These are phyloP conservation scores for Drosophila obscura DNA, from an alignment of 1,140 invertebrate genomes.

Conservation along the genomic window DNA sequence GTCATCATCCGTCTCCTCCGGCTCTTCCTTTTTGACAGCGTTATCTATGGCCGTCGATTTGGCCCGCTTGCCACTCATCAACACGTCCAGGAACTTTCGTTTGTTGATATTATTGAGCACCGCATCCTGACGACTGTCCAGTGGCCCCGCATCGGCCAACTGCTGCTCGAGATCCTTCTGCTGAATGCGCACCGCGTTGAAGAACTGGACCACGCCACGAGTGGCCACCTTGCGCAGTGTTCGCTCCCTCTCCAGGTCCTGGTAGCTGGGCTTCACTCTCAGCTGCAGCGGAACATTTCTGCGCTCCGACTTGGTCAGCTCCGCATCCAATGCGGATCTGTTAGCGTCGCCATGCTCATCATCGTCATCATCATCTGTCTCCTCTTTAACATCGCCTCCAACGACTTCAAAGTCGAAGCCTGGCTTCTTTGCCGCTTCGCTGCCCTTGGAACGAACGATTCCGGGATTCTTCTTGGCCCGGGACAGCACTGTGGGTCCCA, in stretches of 20 bases:
- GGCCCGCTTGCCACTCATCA: conserved; percentile 88
- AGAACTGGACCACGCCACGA: conserved; percentile 95
- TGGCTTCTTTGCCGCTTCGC: conserved; percentile 17
- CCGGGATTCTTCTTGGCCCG: conserved; percentile 54
- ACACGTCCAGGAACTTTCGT: conserved; percentile 91
- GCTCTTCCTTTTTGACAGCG: conserved; percentile 84
- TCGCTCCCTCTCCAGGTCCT: conserved; percentile 89
- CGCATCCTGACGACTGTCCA: conserved; percentile 92
- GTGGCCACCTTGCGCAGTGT: conserved; percentile 92
- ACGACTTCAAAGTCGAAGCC: conserved; percentile 84
- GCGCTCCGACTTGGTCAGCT: conserved; percentile 62
- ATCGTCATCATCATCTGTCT: conserved; percentile 55
- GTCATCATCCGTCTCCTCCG: conserved; percentile 82
- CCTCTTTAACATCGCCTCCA: conserved; percentile 84
- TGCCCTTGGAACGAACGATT: conserved; percentile 12
- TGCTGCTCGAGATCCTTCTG: conserved; percentile 91
- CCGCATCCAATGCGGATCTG: conserved; percentile 65
- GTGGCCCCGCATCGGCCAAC: conserved; percentile 89
- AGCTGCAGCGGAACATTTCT: conserved; percentile 87
- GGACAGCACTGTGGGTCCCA: conserved; percentile 38
- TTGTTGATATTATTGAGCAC: conserved; percentile 92
- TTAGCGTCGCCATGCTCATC: conserved; percentile 76
- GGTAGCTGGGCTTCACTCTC: conserved; percentile 90
- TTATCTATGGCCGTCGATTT: conserved; percentile 87
- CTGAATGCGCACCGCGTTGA: conserved; percentile 94